These are phyloP conservation scores for Clavelina lepadiformis DNA, from an alignment of 23 tunicate genomes.

Conservation along the genomic window DNA sequence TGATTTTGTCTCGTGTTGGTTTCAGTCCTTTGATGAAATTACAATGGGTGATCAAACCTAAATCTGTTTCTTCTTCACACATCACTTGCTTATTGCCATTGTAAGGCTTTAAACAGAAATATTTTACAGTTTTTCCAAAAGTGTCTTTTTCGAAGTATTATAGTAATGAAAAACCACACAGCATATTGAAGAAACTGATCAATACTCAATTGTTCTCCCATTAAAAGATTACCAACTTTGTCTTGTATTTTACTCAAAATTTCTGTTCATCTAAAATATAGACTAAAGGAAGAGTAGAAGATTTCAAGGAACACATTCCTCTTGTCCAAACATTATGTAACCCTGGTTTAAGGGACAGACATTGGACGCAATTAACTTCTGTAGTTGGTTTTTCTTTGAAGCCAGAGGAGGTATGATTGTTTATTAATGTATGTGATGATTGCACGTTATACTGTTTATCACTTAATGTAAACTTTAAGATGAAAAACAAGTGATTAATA, in stretches of 20 bases:
- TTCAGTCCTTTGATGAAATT: too few species aligned
- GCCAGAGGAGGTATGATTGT: conserved; percentile 80
- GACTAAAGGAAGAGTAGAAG: conserved; percentile 84
- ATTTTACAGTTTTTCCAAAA: too few species aligned
- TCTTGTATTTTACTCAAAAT: background rate
- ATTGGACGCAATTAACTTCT: conserved; percentile 79
- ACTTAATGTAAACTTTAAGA: background rate
- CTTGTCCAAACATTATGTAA: conserved; percentile 89
- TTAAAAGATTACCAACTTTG: background rate
- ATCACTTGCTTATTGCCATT: too few species aligned
- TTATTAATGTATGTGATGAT: too few species aligned
- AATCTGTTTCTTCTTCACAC: too few species aligned
- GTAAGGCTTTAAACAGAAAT: too few species aligned
- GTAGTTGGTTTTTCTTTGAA: conserved; percentile 83
- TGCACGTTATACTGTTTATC: background rate
- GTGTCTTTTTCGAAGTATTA: too few species aligned
- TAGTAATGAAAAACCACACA: too few species aligned
- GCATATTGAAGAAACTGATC: too few species aligned
- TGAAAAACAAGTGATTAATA: background rate
- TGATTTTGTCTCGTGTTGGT: too few species aligned
- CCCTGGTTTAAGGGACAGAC: conserved; percentile 96
- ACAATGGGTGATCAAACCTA: too few species aligned
- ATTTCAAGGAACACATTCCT: conserved; percentile 91
- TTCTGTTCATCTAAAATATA: too few species aligned
- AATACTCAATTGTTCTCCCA: background rate